Conservation (phyloP, 2,797 vertebrate species). For the Gambelia wislizenii region DNA sequence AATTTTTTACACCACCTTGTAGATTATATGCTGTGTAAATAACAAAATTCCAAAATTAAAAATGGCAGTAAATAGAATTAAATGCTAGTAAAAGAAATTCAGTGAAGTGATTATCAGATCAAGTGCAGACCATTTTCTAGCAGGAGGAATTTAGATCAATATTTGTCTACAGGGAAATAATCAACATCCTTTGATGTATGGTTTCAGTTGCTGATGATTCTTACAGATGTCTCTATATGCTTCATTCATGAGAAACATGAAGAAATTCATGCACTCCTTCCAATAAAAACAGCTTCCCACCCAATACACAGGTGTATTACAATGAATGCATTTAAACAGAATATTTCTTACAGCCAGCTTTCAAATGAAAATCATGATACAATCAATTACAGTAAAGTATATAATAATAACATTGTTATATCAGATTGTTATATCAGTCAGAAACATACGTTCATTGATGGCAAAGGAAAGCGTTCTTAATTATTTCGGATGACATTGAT, state of each 20-base stretch:
- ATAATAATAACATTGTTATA: not conserved
- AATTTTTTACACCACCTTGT: too few relatives aligned
- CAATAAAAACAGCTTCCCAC: not conserved
- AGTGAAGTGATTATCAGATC: not conserved
- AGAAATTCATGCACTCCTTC: not conserved
- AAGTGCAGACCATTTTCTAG: not conserved
- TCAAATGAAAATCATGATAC: not conserved
- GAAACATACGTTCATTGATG: not conserved
- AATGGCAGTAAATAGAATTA: not conserved
- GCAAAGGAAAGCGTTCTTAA: not conserved
- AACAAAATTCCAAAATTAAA: not conserved
- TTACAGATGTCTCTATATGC: constrained; percentile 61
- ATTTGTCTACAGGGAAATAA: not conserved
- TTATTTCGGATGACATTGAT: too few relatives aligned
- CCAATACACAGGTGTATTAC: not conserved
- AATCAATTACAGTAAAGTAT: not conserved
- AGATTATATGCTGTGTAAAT: too few relatives aligned
- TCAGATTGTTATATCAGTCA: not conserved
- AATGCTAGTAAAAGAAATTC: not conserved
- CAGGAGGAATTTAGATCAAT: constrained; percentile 22
- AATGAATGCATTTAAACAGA: not conserved
- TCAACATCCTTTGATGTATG: constrained; percentile 45
- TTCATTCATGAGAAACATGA: constrained; percentile 55
- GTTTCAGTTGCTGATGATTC: constrained; percentile 66
- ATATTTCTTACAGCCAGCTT: not conserved